A percentile compares a stretch with the other conserved stretches of the same genome.
phyloP scores from a whole-genome alignment of 2,888 invertebrate species.

The Drosophila suboccidentalis region DNA sequence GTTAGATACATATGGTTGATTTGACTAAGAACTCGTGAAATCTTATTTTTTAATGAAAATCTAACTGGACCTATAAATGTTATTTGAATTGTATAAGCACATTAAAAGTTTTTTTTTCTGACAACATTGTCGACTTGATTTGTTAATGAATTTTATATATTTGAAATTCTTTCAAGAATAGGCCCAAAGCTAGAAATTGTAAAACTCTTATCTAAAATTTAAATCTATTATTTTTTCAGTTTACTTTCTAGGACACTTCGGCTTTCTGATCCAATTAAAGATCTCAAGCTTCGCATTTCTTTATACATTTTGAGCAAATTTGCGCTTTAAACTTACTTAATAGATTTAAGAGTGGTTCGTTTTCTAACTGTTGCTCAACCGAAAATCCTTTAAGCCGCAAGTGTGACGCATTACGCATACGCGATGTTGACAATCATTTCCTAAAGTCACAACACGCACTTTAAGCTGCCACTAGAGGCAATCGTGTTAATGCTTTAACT shows the following conservation, averaged over 20 bases:
- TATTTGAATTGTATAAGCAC: too few species aligned
- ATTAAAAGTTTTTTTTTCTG: too few species aligned
- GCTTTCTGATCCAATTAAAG: neutral
- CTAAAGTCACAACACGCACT: constrained; percentile 23
- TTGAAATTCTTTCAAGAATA: too few species aligned
- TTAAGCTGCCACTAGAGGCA: constrained; percentile 34
- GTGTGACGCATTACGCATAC: constrained; percentile 48
- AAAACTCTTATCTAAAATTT: too few species aligned
- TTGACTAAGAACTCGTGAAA: neutral
- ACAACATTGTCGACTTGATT: too few species aligned
- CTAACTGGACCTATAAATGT: too few species aligned
- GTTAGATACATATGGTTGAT: neutral
- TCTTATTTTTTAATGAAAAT: neutral
- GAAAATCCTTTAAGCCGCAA: constrained; percentile 46
- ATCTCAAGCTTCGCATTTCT: neutral
- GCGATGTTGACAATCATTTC: constrained; percentile 32
- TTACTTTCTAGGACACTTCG: neutral
- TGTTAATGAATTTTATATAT: too few species aligned
- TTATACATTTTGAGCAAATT: neutral
- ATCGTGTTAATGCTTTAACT: constrained; percentile 42
- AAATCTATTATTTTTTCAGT: neutral
- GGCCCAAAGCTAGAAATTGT: too few species aligned
- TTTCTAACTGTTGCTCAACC: constrained; percentile 14
- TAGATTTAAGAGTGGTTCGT: neutral
- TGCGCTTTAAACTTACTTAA: neutral